Base-by-base conservation (phyloP, 1,140 invertebrate genomes). In the Rhagoletis pomonella region DNA sequence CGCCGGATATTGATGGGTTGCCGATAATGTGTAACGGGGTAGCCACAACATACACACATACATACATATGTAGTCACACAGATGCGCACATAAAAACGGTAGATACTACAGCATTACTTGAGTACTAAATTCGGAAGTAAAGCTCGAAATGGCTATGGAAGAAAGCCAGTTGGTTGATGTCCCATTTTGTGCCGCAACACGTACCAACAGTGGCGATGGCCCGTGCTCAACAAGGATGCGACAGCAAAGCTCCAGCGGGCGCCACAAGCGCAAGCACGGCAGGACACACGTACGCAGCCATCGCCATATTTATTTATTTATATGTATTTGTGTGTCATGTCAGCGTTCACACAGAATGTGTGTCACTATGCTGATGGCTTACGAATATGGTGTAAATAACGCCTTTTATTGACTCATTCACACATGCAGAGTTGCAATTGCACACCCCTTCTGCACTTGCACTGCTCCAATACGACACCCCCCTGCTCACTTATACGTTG, bases 351-450 rank as follows among this genome's bases (percentile, higher is more conserved):
- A 55, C 14, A 47, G 47, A 81, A 81, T 81, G 47, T 81, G 73
- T 81, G 73, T 81, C 73, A 81, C 73, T 58, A 55, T 81, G 73
- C 47, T 81, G 73, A 55, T 42, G 73, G 44, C 47, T 81, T 55
- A 81, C 73, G 47, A 81, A 55, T 81, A 81, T 81, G 47, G 73
- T 81, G 73, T 81, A 81, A 81, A 81, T 81, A 81, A 81, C 47
- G 73, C 73, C 50, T 81, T 81, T 81, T 81, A 81, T 81, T 81
- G 73, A 81, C 73, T 55, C 73, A 55, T 81, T 81, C 73, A 81
- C 73, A 81, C 73, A 81, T 81, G 73, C 47, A 81, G 4, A 29
- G 17, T 47, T 17, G 19, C 73, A 17, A 10, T 81, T 81, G 42
- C 47, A 29, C 73, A 44, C 69, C 67, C 12, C 42, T 17, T 1